Evolutionary conservation across 2,797 vertebrate species (phyloP), one percentile per base, ranked within the genome.

Genomic region (Phylloscopus collybita): DNA sequence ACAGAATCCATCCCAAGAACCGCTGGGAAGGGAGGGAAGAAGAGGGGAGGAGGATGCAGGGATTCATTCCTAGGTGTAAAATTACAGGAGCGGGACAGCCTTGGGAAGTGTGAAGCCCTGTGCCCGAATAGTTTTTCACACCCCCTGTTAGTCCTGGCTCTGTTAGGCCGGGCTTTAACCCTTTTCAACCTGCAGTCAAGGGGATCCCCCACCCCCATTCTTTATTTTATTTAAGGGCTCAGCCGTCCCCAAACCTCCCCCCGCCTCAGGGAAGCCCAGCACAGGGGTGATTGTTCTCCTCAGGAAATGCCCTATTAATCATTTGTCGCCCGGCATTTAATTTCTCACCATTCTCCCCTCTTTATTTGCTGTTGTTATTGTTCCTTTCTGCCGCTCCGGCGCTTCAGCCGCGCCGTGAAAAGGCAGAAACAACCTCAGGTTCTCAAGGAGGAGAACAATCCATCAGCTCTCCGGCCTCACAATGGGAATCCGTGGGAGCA

Each of bases 381-480:
- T 96, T 86, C 91, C 80, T 90, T 94, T 87, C 84, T 61, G 79
- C 42, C 10, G 51, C 74, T 78, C 44, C 76, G 56, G 53, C n/a
- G 20, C 90, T 90, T 78, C 95, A 86, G 95, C 32, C 76, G 21
- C 51, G 22, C 84, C 34, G 53, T 92, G 86, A 95, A 96, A 93
- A 92, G 65, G 92, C 92, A 94, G 90, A 87, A 96, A 93, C 92
- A 88, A 81, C 49, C 88, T 25, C 92, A 67, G 79, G 74, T 95
- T 91, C 92, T 95, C 91, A 93, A 85, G 95, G 78, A 93, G 29
- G 38, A 26, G 85, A 92, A 88, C 93, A 94, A 96, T 93, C 92
- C 92, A 83, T 82, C 94, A 92, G 88, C 42, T 87, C 94, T 47
- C 38, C 29, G 3, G 73, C 89, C 80, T 82, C 88, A 95, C 92